These are phyloP conservation scores for Halcyon chelicuti DNA, from an alignment of 2,797 vertebrate species.

Conservation along the genomic window DNA sequence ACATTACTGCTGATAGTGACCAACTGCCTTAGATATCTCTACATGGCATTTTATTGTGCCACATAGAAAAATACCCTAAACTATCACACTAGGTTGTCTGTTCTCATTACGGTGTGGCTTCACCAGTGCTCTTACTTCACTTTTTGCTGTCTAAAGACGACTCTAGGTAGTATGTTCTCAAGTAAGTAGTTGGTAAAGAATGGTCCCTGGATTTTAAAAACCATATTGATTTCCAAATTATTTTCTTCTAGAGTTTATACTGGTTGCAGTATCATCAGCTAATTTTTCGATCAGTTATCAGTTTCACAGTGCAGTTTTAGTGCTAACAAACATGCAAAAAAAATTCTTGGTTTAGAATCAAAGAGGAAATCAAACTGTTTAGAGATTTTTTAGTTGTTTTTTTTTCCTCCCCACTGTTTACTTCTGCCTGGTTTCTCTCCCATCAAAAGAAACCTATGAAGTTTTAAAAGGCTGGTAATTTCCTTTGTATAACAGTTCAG, in stretches of 20 bases:
- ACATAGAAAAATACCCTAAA: background rate
- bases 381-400: background rate
- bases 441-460: background rate
- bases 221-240: background rate
- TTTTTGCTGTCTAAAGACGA: background rate
- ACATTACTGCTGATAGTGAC: background rate
- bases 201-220: background rate
- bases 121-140: background rate
- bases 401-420: background rate
- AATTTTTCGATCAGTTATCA: background rate
- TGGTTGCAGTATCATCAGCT: background rate
- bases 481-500: background rate
- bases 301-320: background rate
- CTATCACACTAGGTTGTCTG: background rate
- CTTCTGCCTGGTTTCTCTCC: background rate
- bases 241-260: background rate
- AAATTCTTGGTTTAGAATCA: background rate
- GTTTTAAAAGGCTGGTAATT: background rate
- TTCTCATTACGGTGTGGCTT: background rate
- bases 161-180: background rate
- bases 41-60: background rate
- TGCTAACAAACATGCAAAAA: background rate
- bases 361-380: background rate
- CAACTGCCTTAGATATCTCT: background rate
- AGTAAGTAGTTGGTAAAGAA: background rate